Base-by-base conservation (phyloP, 2,888 invertebrate genomes). In the Drosophila rellima region DNA sequence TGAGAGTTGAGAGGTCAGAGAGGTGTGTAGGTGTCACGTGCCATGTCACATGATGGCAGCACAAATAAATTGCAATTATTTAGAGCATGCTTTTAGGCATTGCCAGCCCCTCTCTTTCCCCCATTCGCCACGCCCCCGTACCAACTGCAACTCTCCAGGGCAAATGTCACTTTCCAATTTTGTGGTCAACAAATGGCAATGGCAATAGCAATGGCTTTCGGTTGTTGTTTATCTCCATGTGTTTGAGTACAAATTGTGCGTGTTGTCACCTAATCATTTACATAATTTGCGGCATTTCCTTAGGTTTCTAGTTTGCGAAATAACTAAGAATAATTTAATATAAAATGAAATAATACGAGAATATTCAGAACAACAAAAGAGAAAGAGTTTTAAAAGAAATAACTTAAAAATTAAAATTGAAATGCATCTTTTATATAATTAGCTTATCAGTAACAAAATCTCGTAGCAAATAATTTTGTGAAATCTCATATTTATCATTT, bases 41-140 rank as follows among this genome's bases (percentile, higher is more conserved):
- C 56, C 59, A 51, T 73, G 75, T 69, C 75, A 74, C 52, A 52
- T 60, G 70, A 40, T 68, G 84, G 68, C 82, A 69, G 70, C 66
- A 67, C 68, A 87, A 81, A 82, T 87, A 81, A 82, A 88, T 85
- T 77, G 77, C 71, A 83, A 88, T 83, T 83, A 83, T 83, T 83
- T 88, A 74, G 82, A 69, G 85, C 82, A 77, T 72, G 77, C 82
- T 88, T 85, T 88, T 70, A 62, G 79, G 74, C 67, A 15, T 10
- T 20, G 26, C 33, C 23, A 11, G n/a, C 56, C 31, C 40, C 48
- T 20, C 7, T 3, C 8, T 1, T 17, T 11, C 13, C 29, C 7
- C 26, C 3, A 4, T 7, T 4, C 37, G 1, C 29, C 56, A 23
- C 56, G 48, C 35, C 45, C 26, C 44, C 44, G 10, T 0, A 37